A percentile compares a stretch with the other conserved stretches of the same genome.
Conservation (phyloP, 2,888 invertebrate species). For the Drosophila cognata region DNA sequence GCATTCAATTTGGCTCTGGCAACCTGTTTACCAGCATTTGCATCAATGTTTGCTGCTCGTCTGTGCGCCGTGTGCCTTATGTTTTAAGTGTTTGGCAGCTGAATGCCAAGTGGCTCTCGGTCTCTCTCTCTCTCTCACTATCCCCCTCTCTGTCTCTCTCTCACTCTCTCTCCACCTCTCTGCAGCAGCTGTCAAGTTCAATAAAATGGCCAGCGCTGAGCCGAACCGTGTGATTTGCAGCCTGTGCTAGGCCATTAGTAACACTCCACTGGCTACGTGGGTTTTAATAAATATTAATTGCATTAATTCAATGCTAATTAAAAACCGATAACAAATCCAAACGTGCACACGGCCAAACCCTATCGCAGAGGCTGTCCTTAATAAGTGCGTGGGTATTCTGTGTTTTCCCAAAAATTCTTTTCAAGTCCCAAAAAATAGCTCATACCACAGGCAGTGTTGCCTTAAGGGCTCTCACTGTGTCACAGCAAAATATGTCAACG, state of each 20-base stretch:
- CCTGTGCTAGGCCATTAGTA: constrained; percentile 53
- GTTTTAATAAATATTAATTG: constrained; percentile 67
- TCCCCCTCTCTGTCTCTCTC: constrained; percentile 11
- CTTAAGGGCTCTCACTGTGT: constrained; percentile 25
- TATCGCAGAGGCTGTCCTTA: not conserved
- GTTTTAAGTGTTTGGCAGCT: constrained; percentile 73
- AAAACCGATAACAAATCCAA: constrained; percentile 64
- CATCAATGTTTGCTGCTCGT: constrained; percentile 46
- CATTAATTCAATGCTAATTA: constrained; percentile 68
- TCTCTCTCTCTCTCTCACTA: constrained; percentile 8
- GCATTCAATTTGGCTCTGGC: constrained; percentile 61
- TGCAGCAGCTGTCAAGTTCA: constrained; percentile 58
- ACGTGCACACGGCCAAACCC: constrained; percentile 18
- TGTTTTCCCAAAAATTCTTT: not conserved
- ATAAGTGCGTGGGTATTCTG: not conserved
- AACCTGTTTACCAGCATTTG: constrained; percentile 62
- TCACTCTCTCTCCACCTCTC: not conserved
- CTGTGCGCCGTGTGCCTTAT: constrained; percentile 50
- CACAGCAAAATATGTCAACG: constrained; percentile 52
- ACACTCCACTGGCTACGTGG: constrained; percentile 49
- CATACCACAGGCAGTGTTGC: constrained; percentile 6
- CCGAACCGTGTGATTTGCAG: constrained; percentile 34
- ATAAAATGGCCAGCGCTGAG: constrained; percentile 47
- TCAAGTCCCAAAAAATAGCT: constrained; percentile 29
- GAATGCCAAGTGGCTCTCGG: constrained; percentile 46